Evolutionary conservation across 2,888 invertebrate species (phyloP).

Genomic region (Oasisia sp.): DNA sequence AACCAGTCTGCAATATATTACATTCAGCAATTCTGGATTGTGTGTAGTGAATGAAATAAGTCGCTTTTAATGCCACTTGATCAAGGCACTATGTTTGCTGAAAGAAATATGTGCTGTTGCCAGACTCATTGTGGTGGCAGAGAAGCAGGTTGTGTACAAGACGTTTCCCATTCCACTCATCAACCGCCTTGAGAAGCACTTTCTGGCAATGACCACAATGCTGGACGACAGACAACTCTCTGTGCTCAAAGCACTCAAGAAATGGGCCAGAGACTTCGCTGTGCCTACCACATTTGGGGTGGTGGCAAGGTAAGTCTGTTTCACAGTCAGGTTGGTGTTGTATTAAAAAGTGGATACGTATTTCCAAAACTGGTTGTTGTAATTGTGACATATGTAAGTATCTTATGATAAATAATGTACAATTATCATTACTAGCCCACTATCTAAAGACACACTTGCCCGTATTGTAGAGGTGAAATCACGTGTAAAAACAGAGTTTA

Average conservation of each 20-base stretch:
- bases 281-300: background rate
- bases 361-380: too few relatives aligned
- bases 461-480: too few relatives aligned
- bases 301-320: background rate
- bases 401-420: too few relatives aligned
- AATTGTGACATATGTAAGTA: too few relatives aligned
- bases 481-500: too few relatives aligned
- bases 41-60: background rate
- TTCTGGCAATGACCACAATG: constrained; percentile 58
- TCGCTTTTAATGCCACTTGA: background rate
- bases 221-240: constrained; percentile 46
- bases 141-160: constrained; percentile 57
- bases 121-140: constrained; percentile 60
- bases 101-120: background rate
- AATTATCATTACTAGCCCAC: too few relatives aligned
- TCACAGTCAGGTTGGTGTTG: background rate
- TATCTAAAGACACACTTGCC: too few relatives aligned
- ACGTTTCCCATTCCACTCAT: constrained; percentile 63
- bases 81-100: background rate
- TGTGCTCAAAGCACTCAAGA: constrained; percentile 44
- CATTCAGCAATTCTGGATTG: background rate
- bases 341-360: too few relatives aligned
- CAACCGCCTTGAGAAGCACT: constrained; percentile 63
- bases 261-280: constrained; percentile 48
- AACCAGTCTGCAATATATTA: background rate